A percentile compares a stretch with the other conserved stretches of the same genome.
Conservation (phyloP, 2,888 invertebrate genomes). For the Entomobrya proxima region DNA sequence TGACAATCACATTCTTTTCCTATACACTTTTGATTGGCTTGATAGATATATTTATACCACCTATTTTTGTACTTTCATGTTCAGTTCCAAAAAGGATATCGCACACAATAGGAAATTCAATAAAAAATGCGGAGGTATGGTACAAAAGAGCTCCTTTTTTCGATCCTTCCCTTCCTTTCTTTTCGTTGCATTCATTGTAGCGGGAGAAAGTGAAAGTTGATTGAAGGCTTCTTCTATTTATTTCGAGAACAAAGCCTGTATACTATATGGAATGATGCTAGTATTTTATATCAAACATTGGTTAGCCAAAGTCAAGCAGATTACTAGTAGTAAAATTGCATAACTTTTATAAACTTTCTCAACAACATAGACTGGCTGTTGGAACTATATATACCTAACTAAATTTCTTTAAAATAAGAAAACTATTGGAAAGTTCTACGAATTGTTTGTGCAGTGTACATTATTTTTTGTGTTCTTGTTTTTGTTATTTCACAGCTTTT, state of each 20-base stretch:
- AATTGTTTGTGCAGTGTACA: not conserved
- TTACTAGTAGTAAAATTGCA: no score
- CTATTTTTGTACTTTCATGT: not conserved
- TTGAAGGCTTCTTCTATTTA: slow-evolving; percentile 53
- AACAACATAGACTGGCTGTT: no score
- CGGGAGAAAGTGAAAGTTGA: slow-evolving; percentile 62
- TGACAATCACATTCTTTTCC: slow-evolving; percentile 6
- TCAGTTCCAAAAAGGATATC: not conserved
- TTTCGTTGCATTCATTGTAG: slow-evolving; percentile 40
- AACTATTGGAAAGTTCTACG: not conserved
- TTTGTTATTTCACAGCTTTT: not conserved
- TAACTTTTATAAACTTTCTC: no score
- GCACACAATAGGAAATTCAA: slow-evolving; percentile 36
- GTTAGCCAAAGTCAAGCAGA: no score
- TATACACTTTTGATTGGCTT: not conserved
- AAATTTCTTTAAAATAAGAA: no score
- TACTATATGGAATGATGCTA: not conserved
- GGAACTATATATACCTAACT: no score
- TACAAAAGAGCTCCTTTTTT: not conserved
- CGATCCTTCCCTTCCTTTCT: slow-evolving; percentile 38
- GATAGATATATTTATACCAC: not conserved
- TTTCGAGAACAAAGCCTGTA: not conserved
- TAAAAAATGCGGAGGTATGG: slow-evolving; percentile 27
- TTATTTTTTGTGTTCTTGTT: not conserved
- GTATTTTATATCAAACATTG: no score